Evolutionary conservation across 1,140 invertebrate species (phyloP).

Genomic region (Zaprionus inermis): DNA sequence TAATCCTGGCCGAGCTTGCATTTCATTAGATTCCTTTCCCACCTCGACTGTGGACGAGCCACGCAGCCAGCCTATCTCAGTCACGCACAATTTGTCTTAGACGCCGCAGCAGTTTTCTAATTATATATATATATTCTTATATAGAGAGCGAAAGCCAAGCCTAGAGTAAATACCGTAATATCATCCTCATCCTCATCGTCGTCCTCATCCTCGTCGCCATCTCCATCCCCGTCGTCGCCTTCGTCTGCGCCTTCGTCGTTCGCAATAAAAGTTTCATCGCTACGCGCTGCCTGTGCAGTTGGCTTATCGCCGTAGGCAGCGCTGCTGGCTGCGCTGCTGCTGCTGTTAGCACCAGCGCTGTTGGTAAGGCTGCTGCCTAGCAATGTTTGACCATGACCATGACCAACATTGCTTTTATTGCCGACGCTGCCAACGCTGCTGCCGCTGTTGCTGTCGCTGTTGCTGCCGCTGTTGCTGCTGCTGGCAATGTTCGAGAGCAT

Average conservation of each 20-base stretch:
- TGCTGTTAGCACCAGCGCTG: constrained; percentile 30
- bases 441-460: constrained; percentile 31
- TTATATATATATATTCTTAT: constrained; percentile 35
- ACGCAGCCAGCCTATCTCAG: constrained; percentile 38
- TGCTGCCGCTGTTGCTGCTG: constrained; percentile 27
- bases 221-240: constrained; percentile 35
- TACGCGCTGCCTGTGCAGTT: constrained; percentile 25
- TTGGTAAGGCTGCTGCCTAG: neutral
- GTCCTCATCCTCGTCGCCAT: constrained; percentile 46
- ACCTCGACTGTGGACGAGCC: no score
- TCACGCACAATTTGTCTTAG: constrained; percentile 65
- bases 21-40: neutral
- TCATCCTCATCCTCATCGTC: constrained; percentile 62
- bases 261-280: constrained; percentile 42
- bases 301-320: constrained; percentile 27
- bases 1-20: constrained; percentile 3
- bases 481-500: constrained; percentile 61
- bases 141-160: neutral
- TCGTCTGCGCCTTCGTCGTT: constrained; percentile 43
- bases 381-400: constrained; percentile 47
- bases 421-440: constrained; percentile 7
- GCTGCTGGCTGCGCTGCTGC: constrained; percentile 41
- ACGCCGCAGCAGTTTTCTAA: constrained; percentile 52
- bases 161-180: constrained; percentile 60
- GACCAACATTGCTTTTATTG: constrained; percentile 56